A percentile compares a stretch with the other conserved stretches of the same genome.
Conservation (phyloP, 2,888 invertebrate genomes). For the Chromoteleia sp. region DNA sequence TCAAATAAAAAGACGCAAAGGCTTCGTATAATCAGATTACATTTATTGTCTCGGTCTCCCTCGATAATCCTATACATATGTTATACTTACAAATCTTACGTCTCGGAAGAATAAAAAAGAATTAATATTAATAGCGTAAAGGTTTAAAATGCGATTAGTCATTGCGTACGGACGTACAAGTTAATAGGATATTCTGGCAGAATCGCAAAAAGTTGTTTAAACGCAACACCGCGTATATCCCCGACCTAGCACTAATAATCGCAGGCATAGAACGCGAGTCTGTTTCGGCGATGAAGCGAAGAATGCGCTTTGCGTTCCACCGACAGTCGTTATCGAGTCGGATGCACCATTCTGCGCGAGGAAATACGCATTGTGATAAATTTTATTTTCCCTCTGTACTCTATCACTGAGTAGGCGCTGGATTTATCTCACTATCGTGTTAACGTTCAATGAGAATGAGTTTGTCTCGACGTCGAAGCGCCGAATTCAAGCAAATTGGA, state of each 20-base stretch:
- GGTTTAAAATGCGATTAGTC: slow-evolving; percentile 15
- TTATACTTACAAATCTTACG: slow-evolving; percentile 45
- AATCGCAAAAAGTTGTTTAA: slow-evolving; percentile 5
- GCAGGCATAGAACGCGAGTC: not conserved
- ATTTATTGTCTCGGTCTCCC: slow-evolving; percentile 85
- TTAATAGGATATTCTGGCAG: slow-evolving; percentile 1
- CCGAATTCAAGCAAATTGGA: not conserved
- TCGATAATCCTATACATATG: slow-evolving; percentile 73
- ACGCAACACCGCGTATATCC: no score
- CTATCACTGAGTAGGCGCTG: slow-evolving; percentile 13
- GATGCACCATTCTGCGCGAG: slow-evolving; percentile 18
- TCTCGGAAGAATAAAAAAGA: slow-evolving; percentile 46
- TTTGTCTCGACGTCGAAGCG: not conserved
- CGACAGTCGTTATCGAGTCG: slow-evolving; percentile 25
- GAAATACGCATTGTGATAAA: slow-evolving; percentile 6
- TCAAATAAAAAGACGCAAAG: slow-evolving; percentile 83
- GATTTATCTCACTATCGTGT: not conserved
- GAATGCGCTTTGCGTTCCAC: slow-evolving; percentile 10
- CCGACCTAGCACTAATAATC: not conserved
- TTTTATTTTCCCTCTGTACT: not conserved
- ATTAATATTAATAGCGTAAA: not conserved
- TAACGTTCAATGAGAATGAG: not conserved
- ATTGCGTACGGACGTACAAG: slow-evolving; percentile 4
- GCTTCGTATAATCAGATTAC: slow-evolving; percentile 85
- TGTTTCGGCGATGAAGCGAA: not conserved